Conservation (phyloP, 2,113 vertebrate species). For the Podocnemis expansa region DNA sequence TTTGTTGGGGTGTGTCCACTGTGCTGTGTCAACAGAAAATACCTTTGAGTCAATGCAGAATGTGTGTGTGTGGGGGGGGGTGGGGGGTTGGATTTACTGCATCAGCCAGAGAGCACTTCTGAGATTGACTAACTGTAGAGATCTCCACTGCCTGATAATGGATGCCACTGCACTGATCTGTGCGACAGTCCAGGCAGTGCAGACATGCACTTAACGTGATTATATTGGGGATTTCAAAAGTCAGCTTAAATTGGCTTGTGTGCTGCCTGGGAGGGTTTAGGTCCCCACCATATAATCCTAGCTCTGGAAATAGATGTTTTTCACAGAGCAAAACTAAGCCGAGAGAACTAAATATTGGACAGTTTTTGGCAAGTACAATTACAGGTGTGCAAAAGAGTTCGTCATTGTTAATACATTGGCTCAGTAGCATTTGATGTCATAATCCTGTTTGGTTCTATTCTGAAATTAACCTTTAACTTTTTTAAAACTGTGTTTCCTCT, state of each 20-base stretch:
- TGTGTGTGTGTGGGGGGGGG: too few relatives aligned
- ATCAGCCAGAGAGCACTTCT: too few relatives aligned
- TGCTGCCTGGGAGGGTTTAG: neutral
- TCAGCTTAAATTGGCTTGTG: neutral
- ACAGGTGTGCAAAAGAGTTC: neutral
- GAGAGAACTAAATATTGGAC: neutral
- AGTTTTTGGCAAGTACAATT: neutral
- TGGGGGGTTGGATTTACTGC: too few relatives aligned
- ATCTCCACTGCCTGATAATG: too few relatives aligned
- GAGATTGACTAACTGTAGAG: too few relatives aligned
- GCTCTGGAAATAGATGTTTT: neutral
- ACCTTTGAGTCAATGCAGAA: too few relatives aligned
- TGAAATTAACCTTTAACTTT: neutral
- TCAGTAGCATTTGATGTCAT: slow-evolving; percentile 48
- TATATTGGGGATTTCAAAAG: neutral
- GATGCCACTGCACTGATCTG: too few relatives aligned
- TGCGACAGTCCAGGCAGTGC: too few relatives aligned
- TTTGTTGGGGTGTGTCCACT: too few relatives aligned
- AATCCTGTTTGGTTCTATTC: slow-evolving; percentile 19
- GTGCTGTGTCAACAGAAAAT: too few relatives aligned
- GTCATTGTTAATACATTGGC: slow-evolving; percentile 17
- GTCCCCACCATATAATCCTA: too few relatives aligned
- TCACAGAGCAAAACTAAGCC: neutral
- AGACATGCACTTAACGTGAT: neutral
- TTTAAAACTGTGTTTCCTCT: slow-evolving; percentile 28